phyloP scores from a whole-genome alignment of 2,113 vertebrate species.

The Pseudopipra pipra region DNA sequence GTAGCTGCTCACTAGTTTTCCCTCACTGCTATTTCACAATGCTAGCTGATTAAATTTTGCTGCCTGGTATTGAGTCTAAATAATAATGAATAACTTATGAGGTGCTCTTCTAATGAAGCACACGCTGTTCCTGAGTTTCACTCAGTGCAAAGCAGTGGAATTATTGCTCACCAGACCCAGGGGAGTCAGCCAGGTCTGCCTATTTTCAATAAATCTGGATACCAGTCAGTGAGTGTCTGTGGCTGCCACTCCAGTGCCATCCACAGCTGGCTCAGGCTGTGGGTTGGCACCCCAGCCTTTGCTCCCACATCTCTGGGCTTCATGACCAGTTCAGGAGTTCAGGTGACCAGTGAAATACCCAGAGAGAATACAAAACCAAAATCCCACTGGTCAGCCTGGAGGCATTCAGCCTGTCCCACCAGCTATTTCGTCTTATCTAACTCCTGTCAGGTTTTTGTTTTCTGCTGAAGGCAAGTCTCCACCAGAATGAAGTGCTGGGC shows the following conservation, averaged over 20 bases:
- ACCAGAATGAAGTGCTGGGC: not conserved
- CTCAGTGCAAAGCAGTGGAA: not conserved
- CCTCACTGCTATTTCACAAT: conserved; percentile 12
- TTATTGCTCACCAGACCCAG: not conserved
- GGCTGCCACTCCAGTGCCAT: not conserved
- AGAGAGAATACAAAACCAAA: not conserved
- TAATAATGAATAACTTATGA: conserved; percentile 52
- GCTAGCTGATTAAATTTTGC: conserved; percentile 16
- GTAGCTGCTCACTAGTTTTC: not conserved
- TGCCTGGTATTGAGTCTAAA: conserved; percentile 39
- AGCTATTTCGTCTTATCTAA: not conserved
- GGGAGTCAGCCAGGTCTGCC: not conserved
- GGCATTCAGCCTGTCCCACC: not conserved
- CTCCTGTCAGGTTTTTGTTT: not conserved
- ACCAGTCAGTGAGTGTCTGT: not conserved
- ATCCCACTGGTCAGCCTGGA: not conserved
- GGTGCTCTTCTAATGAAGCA: not conserved
- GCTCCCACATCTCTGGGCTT: not conserved
- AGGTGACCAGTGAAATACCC: rapidly evolving
- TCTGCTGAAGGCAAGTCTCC: not conserved
- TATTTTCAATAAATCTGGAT: not conserved
- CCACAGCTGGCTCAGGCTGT: not conserved
- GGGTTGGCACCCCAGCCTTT: not conserved
- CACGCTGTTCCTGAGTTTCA: not conserved
- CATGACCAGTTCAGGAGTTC: not conserved